phyloP scores from a whole-genome alignment of 2,113 vertebrate genomes.

The Dolichallabes microphthalmus region DNA sequence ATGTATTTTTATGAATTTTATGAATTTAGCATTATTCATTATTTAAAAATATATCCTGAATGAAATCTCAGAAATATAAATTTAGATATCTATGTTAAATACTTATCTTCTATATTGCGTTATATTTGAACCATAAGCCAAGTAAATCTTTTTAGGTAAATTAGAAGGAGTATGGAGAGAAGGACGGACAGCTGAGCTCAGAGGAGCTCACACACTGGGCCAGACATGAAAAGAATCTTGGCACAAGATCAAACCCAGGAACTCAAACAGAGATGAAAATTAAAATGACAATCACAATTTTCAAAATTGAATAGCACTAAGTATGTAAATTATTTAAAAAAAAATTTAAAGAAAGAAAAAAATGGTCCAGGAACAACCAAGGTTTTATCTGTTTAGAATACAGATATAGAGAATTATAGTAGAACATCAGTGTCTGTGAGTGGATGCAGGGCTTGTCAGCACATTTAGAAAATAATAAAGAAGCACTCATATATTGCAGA shows the following conservation, averaged over 20 bases:
- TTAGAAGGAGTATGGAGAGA: constrained; percentile 56
- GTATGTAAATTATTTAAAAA: not conserved
- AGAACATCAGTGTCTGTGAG: not conserved
- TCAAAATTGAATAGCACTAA: no score
- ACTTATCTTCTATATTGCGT: not conserved
- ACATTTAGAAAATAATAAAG: not conserved
- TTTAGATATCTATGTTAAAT: not conserved
- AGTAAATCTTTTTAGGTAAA: constrained; percentile 53
- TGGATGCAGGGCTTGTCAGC: not conserved
- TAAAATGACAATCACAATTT: not conserved
- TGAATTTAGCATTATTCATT: not conserved
- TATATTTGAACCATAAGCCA: not conserved
- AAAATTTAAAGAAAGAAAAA: not conserved
- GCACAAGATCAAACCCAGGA: not conserved
- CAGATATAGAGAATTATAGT: not conserved
- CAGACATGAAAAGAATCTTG: constrained; percentile 51
- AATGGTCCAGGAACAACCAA: not conserved
- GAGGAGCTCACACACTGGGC: constrained; percentile 39
- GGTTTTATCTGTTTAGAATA: not conserved
- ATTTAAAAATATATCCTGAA: not conserved
- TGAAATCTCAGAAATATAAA: not conserved
- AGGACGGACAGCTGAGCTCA: constrained; percentile 59
- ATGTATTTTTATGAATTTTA: no score
- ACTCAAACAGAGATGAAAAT: not conserved
- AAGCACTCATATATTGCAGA: no score